Percentiles rank a stretch among this genome's conserved stretches.
phyloP scores from a whole-genome alignment of 1,140 invertebrate genomes.

The Teleogryllus occipitalis region DNA sequence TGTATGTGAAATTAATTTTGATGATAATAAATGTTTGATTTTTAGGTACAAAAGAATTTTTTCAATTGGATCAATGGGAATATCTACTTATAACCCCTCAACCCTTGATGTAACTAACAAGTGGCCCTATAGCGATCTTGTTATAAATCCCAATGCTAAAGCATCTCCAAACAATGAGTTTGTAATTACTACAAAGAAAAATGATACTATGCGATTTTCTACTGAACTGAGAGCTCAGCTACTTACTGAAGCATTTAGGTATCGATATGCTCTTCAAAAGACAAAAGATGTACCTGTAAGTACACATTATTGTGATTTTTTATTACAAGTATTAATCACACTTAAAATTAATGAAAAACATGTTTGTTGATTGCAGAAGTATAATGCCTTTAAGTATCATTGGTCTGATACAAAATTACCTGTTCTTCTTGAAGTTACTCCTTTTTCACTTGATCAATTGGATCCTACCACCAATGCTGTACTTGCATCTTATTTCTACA shows the following conservation, averaged over 20 bases:
- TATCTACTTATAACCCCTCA: constrained; percentile 94
- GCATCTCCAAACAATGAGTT: constrained; percentile 58
- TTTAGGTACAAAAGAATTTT: constrained; percentile 93
- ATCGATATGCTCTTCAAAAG: constrained; percentile 69
- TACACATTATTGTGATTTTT: constrained; percentile 22
- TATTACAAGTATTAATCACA: background rate
- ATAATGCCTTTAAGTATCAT: constrained; percentile 87
- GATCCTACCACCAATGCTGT: constrained; percentile 73
- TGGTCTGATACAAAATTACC: constrained; percentile 88
- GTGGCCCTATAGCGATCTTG: constrained; percentile 78
- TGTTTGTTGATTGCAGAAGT: constrained; percentile 53
- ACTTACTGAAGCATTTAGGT: constrained; percentile 82
- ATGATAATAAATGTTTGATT: constrained; percentile 21
- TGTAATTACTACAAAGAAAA: constrained; percentile 76
- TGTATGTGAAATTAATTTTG: constrained; percentile 2
- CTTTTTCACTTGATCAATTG: constrained; percentile 81
- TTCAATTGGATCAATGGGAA: constrained; percentile 87
- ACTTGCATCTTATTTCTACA: constrained; percentile 83
- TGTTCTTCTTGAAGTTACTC: constrained; percentile 79
- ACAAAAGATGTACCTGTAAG: constrained; percentile 63
- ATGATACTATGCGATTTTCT: constrained; percentile 94
- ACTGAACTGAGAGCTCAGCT: constrained; percentile 89
- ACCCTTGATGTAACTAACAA: constrained; percentile 94
- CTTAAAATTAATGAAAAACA: background rate
- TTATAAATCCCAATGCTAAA: constrained; percentile 56